Conservation (phyloP, 2,113 vertebrate genomes). For the Rhinoderma darwinii region DNA sequence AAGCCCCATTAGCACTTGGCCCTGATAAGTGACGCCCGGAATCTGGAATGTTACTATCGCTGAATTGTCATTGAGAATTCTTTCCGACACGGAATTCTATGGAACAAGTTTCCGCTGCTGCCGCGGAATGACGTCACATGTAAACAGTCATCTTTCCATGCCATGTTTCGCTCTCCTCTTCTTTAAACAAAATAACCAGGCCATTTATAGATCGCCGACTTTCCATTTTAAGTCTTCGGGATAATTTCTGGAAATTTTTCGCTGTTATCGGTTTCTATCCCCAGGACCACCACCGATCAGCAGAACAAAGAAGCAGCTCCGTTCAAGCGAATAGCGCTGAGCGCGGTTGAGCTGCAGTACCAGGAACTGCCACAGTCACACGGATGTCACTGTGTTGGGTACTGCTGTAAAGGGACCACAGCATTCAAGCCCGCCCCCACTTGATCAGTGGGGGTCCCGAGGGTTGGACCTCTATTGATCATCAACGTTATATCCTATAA, state of each 20-base stretch:
- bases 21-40: slow-evolving; percentile 20
- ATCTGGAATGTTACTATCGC: slow-evolving; percentile 49
- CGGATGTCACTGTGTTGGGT: too few species aligned
- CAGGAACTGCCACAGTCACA: too few species aligned
- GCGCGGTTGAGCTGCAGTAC: too few species aligned
- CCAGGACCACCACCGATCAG: too few species aligned
- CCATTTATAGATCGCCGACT: slow-evolving; percentile 39
- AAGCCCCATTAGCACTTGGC: slow-evolving; percentile 29
- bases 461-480: too few species aligned
- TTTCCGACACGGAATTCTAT: slow-evolving; percentile 38
- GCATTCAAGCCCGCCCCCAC: too few species aligned
- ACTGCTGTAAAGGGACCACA: too few species aligned
- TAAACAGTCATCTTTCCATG: slow-evolving; percentile 56
- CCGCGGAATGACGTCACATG: slow-evolving; percentile 36
- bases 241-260: background rate
- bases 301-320: too few species aligned
- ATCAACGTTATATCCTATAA: too few species aligned
- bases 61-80: slow-evolving; percentile 53
- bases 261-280: too few species aligned
- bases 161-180: slow-evolving; percentile 33
- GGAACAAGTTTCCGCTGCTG: slow-evolving; percentile 30
- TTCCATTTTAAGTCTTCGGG: background rate
- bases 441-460: too few species aligned
- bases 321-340: too few species aligned
- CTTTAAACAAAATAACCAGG: slow-evolving; percentile 1